Evolutionary conservation across 2,888 invertebrate genomes (phyloP), one percentile per base, ranked within the genome.

Genomic region (Dynastes maya): DNA sequence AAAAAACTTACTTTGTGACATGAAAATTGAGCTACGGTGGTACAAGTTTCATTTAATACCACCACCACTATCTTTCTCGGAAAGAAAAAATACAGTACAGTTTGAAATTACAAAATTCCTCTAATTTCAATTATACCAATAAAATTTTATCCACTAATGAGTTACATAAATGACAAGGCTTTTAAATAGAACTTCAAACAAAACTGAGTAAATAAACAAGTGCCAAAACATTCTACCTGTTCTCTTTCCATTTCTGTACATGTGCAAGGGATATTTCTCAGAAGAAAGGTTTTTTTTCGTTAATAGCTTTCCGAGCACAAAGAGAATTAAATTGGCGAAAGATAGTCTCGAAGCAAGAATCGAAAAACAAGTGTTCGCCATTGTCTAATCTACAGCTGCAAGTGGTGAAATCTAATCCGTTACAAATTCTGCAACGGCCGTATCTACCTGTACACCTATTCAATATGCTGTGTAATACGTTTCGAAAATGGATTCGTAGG

Each of bases 291-390:
- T 58, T 45, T 37, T 45, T 45, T 45, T 1, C 45, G 9, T 11
- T 45, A 72, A 55, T 22, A 58, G 11, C 51, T 58, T 40, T 58
- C 45, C 40, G 5, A 72, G 22, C 22, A 72, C 61, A 72, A 72
- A 61, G 40, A 72, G 32, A 40, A 37, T 16, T 58, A 72, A 16
- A 67, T 67, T 49, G 67, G 45, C 49, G 45, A 22, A 27, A 16
- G 16, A 22, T 67, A 67, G 13, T 32, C 22, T 67, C 29, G 29
- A 29, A 68, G 51, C 29, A 51, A 2, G 51, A 68, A 51, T 13
- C 32, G 49, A 8, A 5, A 51, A n/a, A 51, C 51, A 51, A 37
- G 67, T 67, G 3, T 67, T 45, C 27, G 49, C 5, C 27, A 32
- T 49, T 49, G 32, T 11, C 16, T 67, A 22, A 45, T 45, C 27